Conservation (phyloP, 2,797 vertebrate species). For the Acipenser oxyrinchus region DNA sequence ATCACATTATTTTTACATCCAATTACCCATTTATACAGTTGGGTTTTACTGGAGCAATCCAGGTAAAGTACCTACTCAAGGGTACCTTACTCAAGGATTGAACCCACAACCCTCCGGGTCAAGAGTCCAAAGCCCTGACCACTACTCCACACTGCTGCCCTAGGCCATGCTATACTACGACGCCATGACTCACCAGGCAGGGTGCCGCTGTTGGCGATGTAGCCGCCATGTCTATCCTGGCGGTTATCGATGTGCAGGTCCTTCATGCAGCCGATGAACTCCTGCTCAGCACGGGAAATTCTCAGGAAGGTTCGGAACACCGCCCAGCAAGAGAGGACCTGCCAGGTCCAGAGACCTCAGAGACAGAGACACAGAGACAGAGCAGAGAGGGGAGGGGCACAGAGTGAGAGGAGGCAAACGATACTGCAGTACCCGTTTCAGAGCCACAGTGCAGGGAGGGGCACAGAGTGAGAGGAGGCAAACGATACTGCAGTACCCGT, state of each 20-base stretch:
- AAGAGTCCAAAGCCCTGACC: no score
- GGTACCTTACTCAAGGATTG: no score
- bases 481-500: no score
- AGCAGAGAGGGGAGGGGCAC: neutral
- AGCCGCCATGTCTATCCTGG: slow-evolving; percentile 79
- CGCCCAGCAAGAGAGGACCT: slow-evolving; percentile 77
- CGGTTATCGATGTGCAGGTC: slow-evolving; percentile 89
- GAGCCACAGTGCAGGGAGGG: neutral
- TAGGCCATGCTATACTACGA: no score
- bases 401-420: neutral
- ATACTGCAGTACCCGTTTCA: no score
- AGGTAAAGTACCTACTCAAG: no score
- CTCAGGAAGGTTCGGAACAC: slow-evolving; percentile 90
- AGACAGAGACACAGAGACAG: slow-evolving; percentile 9
- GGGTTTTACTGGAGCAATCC: no score
- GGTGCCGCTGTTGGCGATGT: slow-evolving; percentile 92
- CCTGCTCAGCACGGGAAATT: slow-evolving; percentile 86
- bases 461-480: neutral
- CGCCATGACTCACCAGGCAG: slow-evolving; percentile 63
- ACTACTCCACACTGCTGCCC: no score
- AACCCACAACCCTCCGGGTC: no score
- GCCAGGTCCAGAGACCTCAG: slow-evolving; percentile 64
- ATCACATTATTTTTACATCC: no score
- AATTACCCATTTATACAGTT: no score
- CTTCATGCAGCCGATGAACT: slow-evolving; percentile 94